Evolutionary conservation across 2,797 vertebrate species (phyloP), one percentile per base, ranked within the genome.

Genomic region (Rhincodon typus): DNA sequence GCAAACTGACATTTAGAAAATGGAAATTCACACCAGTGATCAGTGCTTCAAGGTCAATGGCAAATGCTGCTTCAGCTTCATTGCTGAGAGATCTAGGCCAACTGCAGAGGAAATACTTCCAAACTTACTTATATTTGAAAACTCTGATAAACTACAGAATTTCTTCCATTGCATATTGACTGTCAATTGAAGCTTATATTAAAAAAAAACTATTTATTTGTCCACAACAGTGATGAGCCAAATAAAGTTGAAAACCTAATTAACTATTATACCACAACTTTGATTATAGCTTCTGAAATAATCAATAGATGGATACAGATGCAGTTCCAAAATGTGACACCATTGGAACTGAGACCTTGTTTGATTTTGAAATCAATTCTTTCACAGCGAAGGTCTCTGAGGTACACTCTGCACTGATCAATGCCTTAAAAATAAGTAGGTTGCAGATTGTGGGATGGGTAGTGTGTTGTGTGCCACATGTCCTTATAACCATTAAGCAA

Each of bases 401-500:
- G 19, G 27, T 57, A 62, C 30, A 7, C 30, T n/a, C 53, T 66
- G 62, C 67, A 23, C 90, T 67, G 34, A 38, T 67, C 90, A 93
- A 93, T 93, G 90, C 42, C 57, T 66, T 21, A 69, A 93, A 93
- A 93, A 69, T 93, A 93, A 67, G 6, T 12, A 66, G 88, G 57
- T 34, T 91, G 30, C 5, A n/a, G 53, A 66, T 69, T n/a, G 53
- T 10, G 0, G 38, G 62, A 25, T n/a, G 38, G n/a, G 62, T 19
- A 93, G 90, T 69, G 62, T n/a, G 7, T 38, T 91, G 57, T 4
- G 3, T 79, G 34, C 34, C 30, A 6, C n/a, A 67, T 42, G 62
- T 93, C 62, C 38, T 93, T 62, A 4, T 42, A 93, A 42, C 34
- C 7, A 21, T 21, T n/a, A 70, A 62, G 8, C 34, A 66, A 19